Evolutionary conservation across 2,888 invertebrate species (phyloP).

Genomic region (Netelia fuscicornis): DNA sequence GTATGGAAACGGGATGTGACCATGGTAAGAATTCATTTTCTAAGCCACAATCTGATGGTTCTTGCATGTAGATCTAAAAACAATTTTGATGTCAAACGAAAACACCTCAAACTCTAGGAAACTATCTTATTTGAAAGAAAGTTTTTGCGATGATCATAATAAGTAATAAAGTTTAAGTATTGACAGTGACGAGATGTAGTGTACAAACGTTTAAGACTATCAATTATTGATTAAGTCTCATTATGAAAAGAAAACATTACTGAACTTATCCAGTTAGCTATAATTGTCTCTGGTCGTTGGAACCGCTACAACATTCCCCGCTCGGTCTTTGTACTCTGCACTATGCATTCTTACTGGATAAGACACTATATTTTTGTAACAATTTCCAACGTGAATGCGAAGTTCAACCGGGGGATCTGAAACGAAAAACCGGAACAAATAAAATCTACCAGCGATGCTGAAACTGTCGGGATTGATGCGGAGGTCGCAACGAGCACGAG

Average conservation of each 20-base stretch:
- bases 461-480: conserved; percentile 33
- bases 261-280: not conserved
- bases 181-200: no score
- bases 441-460: not conserved
- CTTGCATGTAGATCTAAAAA: no score
- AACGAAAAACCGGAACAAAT: conserved; percentile 25
- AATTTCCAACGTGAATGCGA: not conserved
- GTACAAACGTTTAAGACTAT: no score
- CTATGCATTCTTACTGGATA: conserved; percentile 11
- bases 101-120: no score
- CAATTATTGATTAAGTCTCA: no score
- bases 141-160: no score
- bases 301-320: not conserved
- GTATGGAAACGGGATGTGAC: conserved; percentile 92
- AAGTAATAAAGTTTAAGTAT: no score
- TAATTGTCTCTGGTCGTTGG: not conserved
- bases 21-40: conserved; percentile 86
- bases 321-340: conserved; percentile 16
- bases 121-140: no score
- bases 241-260: not conserved
- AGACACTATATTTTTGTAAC: not conserved
- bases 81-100: no score
- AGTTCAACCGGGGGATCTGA: not conserved
- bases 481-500: conserved; percentile 50
- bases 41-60: not conserved